Evolutionary conservation across 1,140 invertebrate genomes (phyloP), one percentile per base, ranked within the genome.

Genomic region (Colletes latitarsis): DNA sequence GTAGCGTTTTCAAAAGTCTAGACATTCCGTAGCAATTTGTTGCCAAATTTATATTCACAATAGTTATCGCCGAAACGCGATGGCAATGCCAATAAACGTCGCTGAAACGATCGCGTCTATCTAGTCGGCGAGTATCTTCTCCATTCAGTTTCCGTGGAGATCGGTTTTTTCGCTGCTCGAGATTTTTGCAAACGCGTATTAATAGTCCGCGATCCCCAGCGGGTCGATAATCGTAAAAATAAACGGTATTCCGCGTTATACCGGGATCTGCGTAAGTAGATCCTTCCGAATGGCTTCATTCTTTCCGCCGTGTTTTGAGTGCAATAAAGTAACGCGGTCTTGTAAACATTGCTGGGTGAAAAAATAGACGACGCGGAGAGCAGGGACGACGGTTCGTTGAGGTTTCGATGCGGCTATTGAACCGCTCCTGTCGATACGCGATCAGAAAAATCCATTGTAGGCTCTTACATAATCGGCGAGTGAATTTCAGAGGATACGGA

Each of bases 221-320:
- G 52, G 62, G 66, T 85, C 75, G 80, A 86, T 86, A 86, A 85
- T 85, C 75, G 43, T 82, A 82, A 85, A 86, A 86, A 86, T 85
- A 85, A 86, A 86, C 84, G 70, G 43, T 78, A 82, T 41, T 55
- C 21, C 62, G 46, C 53, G 69, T 72, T 64, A 62, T 43, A 30
- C 8, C 70, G 67, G 39, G 19, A 63, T 58, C 70, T 81, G 71
- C 82, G 77, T 76, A 85, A 83, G 82, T 84, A 81, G 66, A 71
- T 66, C 70, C 63, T 49, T 53, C 41, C 70, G 68, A 69, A 83
- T 66, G 72, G 41, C 49, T 62, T 9, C 43, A 57, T 80, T 84
- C 76, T 52, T 46, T 19, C 58, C 53, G 12, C 15, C 17, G 53
- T 83, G 71, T 84, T 83, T 81, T 81, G 53, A 21, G 19, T 85